phyloP scores from a whole-genome alignment of 2,888 invertebrate genomes.

The Thecocarcelia acutangulata region DNA sequence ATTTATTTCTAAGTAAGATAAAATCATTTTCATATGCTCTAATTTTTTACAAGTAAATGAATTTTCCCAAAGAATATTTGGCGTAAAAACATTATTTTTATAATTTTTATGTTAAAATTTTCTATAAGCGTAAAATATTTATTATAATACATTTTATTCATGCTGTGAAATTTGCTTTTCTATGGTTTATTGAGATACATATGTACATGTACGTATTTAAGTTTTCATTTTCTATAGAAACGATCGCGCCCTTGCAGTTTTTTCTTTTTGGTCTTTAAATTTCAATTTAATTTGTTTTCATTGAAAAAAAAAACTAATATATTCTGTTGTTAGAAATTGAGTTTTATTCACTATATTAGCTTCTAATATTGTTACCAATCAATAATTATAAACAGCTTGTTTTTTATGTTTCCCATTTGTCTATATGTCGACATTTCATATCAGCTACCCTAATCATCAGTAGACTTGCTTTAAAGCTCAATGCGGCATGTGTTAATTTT shows the following conservation, averaged over 20 bases:
- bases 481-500: too few relatives aligned
- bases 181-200: neutral
- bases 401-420: too few relatives aligned
- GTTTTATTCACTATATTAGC: too few relatives aligned
- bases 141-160: slow-evolving; percentile 39
- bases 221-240: slow-evolving; percentile 24
- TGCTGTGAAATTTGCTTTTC: slow-evolving; percentile 29
- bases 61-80: slow-evolving; percentile 29
- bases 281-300: too few relatives aligned
- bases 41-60: slow-evolving; percentile 33
- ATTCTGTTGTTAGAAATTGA: too few relatives aligned
- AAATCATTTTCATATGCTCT: slow-evolving; percentile 52
- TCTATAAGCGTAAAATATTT: slow-evolving; percentile 54
- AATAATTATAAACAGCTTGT: too few relatives aligned
- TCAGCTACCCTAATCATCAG: too few relatives aligned
- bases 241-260: slow-evolving; percentile 42
- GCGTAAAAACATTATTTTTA: neutral
- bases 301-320: too few relatives aligned
- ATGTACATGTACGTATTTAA: neutral
- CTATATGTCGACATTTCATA: too few relatives aligned
- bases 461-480: too few relatives aligned
- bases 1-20: slow-evolving; percentile 18
- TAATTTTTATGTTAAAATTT: neutral
- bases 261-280: slow-evolving; percentile 33
- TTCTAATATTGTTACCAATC: too few relatives aligned